Percentiles rank a stretch among this genome's conserved stretches.
These are phyloP conservation scores for Parelbella ahira DNA, from an alignment of 2,888 invertebrate species.

Conservation along the genomic window DNA sequence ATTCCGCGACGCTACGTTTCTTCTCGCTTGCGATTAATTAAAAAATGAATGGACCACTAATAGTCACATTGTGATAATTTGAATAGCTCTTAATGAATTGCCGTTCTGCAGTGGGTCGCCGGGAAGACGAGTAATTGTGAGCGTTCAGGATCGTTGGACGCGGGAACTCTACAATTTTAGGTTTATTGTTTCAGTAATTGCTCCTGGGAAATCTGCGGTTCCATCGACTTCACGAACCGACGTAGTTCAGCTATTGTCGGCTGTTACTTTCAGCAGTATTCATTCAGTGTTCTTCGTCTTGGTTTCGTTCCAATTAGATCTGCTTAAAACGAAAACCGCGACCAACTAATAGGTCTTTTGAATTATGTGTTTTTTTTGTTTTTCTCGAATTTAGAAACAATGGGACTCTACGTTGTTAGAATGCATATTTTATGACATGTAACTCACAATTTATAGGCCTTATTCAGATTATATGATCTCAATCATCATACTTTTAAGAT, in stretches of 20 bases:
- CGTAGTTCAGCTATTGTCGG: conserved; percentile 3
- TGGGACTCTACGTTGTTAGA: too few relatives aligned
- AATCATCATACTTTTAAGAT: too few relatives aligned
- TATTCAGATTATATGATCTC: too few relatives aligned
- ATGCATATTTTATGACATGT: too few relatives aligned
- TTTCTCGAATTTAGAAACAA: too few relatives aligned
- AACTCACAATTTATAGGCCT: too few relatives aligned
- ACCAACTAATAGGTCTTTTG: too few relatives aligned
- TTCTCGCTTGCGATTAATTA: conserved; percentile 52
- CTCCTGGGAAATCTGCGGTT: conserved; percentile 56
- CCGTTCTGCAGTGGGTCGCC: conserved; percentile 65
- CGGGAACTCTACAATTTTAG: conserved; percentile 69
- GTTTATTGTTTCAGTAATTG: conserved; percentile 78
- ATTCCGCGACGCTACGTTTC: conserved; percentile 32
- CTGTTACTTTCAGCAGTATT: conserved; percentile 13
- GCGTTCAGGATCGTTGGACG: conserved; percentile 60
- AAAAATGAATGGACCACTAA: conserved; percentile 65
- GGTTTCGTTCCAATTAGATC: not conserved
- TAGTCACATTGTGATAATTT: conserved; percentile 71
- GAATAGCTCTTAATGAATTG: conserved; percentile 77
- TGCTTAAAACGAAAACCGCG: not conserved
- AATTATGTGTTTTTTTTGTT: too few relatives aligned
- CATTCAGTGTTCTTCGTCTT: not conserved
- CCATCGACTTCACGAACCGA: conserved; percentile 8
- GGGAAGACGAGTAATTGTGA: conserved; percentile 62